phyloP scores from a whole-genome alignment of 2,797 vertebrate genomes.

The Cuculus canorus region DNA sequence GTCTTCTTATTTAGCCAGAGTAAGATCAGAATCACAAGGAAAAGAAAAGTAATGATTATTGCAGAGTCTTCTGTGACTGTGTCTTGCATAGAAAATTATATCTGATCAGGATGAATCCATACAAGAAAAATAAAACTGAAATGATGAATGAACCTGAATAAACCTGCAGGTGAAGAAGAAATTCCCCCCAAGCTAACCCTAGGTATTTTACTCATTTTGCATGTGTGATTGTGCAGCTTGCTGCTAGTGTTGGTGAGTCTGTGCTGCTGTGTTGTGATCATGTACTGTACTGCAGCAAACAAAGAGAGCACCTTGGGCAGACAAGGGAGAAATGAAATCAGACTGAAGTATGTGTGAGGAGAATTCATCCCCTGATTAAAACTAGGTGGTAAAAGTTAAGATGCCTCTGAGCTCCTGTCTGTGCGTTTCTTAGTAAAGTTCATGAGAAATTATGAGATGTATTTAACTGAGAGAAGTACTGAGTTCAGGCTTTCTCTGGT shows the following conservation, averaged over 20 bases:
- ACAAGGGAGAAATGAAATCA: neutral
- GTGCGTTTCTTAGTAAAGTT: conserved; percentile 1
- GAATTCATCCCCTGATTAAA: conserved; percentile 1
- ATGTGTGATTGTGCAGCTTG: neutral
- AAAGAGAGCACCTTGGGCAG: neutral
- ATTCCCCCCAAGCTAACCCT: neutral
- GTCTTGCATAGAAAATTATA: neutral
- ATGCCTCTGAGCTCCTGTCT: neutral
- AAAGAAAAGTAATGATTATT: neutral
- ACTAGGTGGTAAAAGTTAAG: neutral
- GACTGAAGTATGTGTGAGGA: neutral
- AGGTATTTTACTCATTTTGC: neutral
- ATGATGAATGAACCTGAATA: neutral
- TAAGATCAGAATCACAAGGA: neutral
- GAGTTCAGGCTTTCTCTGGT: conserved; percentile 21
- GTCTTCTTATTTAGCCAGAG: neutral
- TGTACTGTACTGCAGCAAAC: neutral
- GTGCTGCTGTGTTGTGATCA: neutral
- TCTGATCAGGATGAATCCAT: neutral
- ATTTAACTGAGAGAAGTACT: neutral
- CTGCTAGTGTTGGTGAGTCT: neutral
- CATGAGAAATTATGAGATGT: conserved; percentile 39
- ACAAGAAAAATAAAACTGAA: neutral
- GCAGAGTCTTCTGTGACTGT: neutral
- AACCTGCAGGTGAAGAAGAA: neutral